These are phyloP conservation scores for Coccyzus lansbergi DNA, from an alignment of 2,797 vertebrate species.

Conservation along the genomic window DNA sequence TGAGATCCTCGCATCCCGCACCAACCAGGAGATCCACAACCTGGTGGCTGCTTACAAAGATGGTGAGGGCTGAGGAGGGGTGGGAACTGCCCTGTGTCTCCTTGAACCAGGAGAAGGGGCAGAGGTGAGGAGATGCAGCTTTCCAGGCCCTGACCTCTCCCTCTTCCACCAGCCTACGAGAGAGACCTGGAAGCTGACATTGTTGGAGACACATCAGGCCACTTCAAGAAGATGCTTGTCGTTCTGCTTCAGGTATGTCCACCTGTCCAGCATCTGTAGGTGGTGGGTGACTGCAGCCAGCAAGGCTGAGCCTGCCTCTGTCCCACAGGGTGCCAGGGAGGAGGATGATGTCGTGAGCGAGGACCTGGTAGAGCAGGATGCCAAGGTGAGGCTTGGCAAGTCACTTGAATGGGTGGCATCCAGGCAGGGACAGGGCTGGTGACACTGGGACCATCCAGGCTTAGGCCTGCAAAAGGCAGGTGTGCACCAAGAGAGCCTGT, in stretches of 20 bases:
- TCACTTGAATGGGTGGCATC: background rate
- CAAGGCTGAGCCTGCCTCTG: background rate
- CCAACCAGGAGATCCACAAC: slow-evolving; percentile 86
- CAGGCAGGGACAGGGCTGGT: background rate
- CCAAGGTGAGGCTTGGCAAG: slow-evolving; percentile 79
- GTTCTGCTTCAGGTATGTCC: slow-evolving; percentile 91
- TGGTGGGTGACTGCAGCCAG: background rate
- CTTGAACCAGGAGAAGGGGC: background rate
- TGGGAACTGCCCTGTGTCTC: background rate
- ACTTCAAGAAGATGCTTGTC: slow-evolving; percentile 97
- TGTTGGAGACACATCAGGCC: slow-evolving; percentile 88
- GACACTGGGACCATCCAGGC: background rate
- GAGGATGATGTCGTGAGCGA: slow-evolving; percentile 89
- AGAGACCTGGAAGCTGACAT: slow-evolving; percentile 90
- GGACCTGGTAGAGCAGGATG: slow-evolving; percentile 91
- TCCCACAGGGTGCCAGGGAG: slow-evolving; percentile 89
- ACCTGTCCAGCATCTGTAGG: background rate
- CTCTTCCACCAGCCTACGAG: slow-evolving; percentile 82
- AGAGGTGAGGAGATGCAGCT: background rate
- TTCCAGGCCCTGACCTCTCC: background rate
- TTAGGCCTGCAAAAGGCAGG: rapidly evolving
- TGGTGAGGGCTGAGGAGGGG: slow-evolving; percentile 75
- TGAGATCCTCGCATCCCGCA: slow-evolving; percentile 92
- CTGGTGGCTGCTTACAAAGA: slow-evolving; percentile 92
- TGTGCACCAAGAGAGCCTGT: rapidly evolving